Evolutionary conservation across 2,888 invertebrate genomes (phyloP), one percentile per base, ranked within the genome.

Genomic region (Trachelus troglodyta): DNA sequence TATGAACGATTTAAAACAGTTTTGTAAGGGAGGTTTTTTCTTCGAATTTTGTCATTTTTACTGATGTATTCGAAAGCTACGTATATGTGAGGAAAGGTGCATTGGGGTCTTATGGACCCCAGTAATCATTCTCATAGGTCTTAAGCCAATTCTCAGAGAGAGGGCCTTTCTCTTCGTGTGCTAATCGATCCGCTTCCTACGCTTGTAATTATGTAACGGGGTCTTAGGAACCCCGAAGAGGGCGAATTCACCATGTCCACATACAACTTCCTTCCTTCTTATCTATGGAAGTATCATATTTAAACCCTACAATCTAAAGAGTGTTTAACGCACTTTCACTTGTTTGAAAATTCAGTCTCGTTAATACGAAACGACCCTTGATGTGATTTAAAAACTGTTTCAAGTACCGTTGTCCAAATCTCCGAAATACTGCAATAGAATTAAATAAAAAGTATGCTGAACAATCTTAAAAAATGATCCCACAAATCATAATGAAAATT

Each of bases 101-200:
- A 23, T 23, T 56, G 23, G 56, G 34, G 11, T 34, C 68, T 30
- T 33, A 31, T 75, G 84, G 86, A 87, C 87, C 87, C 88, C 88
- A 83, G 88, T 86, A 87, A 88, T 88, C 89, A 91, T 89, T 91
- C 90, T 88, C 89, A 89, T 88, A 88, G 87, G 88, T 88, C 90
- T 89, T 87, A 89, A 87, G 88, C 89, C 87, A 87, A 88, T 88
- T 89, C 86, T 84, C 86, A 84, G 86, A 87, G 87, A 88, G 88
- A 81, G 80, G 84, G 87, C 91, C 91, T 91, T 91, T 91, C 91
- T 91, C 91, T 88, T 90, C 87, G 89, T 90, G 90, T 90, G 90
- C 90, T 91, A 91, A 91, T 91, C 91, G 90, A 91, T 91, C 90
- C 87, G 89, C 91, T 89, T 90, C 91, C 91, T 91, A 91, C 91